Base-by-base conservation (phyloP, 2,797 vertebrate genomes). In the Tadarida brasiliensis region DNA sequence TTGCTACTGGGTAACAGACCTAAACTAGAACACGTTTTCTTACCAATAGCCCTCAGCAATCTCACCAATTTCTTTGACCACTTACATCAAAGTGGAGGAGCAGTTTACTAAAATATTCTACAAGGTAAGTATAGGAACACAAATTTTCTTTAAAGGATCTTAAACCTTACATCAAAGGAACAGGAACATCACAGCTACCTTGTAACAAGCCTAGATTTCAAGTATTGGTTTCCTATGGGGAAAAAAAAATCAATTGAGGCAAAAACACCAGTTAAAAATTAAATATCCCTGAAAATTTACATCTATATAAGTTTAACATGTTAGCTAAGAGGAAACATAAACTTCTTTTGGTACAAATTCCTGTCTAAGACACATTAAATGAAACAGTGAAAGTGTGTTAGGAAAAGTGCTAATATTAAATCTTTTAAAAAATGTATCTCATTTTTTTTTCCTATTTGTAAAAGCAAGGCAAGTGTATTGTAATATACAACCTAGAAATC, bases 391-490 rank as follows among this genome's bases (percentile, higher is more conserved):
- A 56, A 51, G 30, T 85, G 16, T 85, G 15, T 57, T 78, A 78
- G 16, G 11, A n/a, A 86, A 94, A 88, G n/a, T 65, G 4, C n/a
- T 92, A 39, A 35, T 77, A 57, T 76, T 85, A 82, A 85, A 90
- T 59, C 26, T 89, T 68, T 65, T 57, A 24, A 8, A 77, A 76
- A 92, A 83, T 5, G 0, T 68, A 24, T 39, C 16, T 87, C 19
- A n/a, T n/a, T n/a, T n/a, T 39, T 67, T 82, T 94, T 88, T 73
- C 54, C 51, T 84, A 39, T 68, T 74, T 95, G 33, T 61, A 86
- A 92, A 96, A 90, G 24, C 84, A 92, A 74, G 54, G 9, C 6
- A 89, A 70, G 2, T 87, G n/a, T 82, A 71, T 76, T 54, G 5
- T 67, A 35, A 11, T 44, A 28, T 86, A 22, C 5, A 91, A 56